Percentiles rank a stretch among this genome's conserved stretches.
Evolutionary conservation across 2,888 invertebrate species (phyloP).

Genomic region (Dicycla oo): DNA sequence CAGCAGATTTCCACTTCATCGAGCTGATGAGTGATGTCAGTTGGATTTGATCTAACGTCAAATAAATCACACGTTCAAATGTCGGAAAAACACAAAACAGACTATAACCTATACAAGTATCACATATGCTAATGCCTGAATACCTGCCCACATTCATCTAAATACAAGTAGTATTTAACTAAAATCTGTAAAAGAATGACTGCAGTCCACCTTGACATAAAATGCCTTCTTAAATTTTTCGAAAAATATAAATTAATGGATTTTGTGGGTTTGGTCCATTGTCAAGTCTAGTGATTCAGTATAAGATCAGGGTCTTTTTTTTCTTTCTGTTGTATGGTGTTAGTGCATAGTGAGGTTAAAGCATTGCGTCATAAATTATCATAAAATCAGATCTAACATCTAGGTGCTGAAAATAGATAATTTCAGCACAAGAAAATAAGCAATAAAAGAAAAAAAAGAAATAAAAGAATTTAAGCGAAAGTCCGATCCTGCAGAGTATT

Average conservation of each 20-base stretch:
- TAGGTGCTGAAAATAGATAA: neutral
- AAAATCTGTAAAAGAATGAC: constrained; percentile 10
- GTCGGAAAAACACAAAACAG: no score
- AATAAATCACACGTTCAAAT: neutral
- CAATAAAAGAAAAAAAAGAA: no score
- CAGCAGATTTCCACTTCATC: neutral
- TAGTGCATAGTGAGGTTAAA: neutral
- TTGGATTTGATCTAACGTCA: neutral
- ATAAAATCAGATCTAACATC: neutral
- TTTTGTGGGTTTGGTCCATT: constrained; percentile 1
- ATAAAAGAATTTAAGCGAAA: no score
- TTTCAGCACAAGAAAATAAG: neutral
- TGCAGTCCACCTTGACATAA: constrained; percentile 52
- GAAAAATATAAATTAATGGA: neutral
- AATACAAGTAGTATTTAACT: neutral
- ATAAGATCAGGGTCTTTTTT: constrained; percentile 14
- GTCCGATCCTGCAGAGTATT: no score
- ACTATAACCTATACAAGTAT: neutral
- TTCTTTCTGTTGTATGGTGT: neutral
- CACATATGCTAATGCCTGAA: constrained; percentile 1
- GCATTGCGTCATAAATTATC: neutral
- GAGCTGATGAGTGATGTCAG: neutral
- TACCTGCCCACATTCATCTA: neutral
- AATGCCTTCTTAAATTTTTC: constrained; percentile 7
- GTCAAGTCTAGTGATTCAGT: neutral